Evolutionary conservation across 2,113 vertebrate species (phyloP).

Genomic region (Leptobrachium ailaonicum): DNA sequence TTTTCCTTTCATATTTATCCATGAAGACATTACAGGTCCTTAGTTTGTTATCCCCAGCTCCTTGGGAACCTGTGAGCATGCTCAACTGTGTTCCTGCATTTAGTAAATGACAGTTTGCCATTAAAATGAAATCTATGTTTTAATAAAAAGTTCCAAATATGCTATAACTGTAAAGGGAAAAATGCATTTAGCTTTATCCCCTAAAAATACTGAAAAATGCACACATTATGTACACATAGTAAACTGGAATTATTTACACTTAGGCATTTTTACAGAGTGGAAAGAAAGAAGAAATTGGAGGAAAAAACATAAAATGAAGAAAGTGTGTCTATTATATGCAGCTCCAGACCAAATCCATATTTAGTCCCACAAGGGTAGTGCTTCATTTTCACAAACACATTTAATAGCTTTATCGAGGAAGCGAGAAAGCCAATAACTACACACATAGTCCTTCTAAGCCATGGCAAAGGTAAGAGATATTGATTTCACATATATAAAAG

Average conservation of each 20-base stretch:
- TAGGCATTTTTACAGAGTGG: no score
- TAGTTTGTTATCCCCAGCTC: no score
- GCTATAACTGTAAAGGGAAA: neutral
- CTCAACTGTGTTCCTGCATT: no score
- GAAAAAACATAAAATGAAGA: neutral
- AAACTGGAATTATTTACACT: neutral
- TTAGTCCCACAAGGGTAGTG: conserved; percentile 4
- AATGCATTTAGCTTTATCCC: neutral
- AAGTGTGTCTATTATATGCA: neutral
- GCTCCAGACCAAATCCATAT: conserved; percentile 14
- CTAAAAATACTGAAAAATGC: neutral
- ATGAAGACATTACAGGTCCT: no score
- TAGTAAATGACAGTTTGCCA: neutral
- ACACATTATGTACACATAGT: neutral
- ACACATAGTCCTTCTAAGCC: neutral
- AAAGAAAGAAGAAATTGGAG: no score
- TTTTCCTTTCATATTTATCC: no score
- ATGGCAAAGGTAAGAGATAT: neutral
- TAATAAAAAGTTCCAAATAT: neutral
- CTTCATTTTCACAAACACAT: conserved; percentile 12
- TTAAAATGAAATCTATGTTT: neutral
- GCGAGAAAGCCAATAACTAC: no score
- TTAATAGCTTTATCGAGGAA: conserved; percentile 1
- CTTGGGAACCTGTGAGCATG: no score
- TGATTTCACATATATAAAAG: conserved; percentile 9